These are phyloP conservation scores for Sarcophaga variegata DNA, from an alignment of 2,888 invertebrate species.

Conservation along the genomic window DNA sequence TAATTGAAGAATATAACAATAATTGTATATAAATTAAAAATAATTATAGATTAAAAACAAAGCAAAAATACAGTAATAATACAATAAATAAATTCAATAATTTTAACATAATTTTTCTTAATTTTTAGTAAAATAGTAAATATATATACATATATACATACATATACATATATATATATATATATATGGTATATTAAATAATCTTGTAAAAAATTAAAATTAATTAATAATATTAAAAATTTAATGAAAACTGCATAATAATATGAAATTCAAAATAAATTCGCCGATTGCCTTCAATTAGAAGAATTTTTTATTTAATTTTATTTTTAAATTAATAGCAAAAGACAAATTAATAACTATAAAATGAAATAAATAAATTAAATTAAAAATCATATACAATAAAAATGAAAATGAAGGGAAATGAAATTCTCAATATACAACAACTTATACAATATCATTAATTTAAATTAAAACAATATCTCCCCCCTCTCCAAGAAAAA, in stretches of 20 bases:
- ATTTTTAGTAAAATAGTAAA: conserved; percentile 35
- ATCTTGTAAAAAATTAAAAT: conserved; percentile 63
- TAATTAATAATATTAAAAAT: conserved; percentile 41
- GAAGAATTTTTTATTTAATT: conserved; percentile 81
- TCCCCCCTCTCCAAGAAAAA: neutral
- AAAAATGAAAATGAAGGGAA: conserved; percentile 27
- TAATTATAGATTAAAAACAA: conserved; percentile 31
- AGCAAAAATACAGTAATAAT: conserved; percentile 37
- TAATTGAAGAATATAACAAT: conserved; percentile 25
- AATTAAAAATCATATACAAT: conserved; percentile 61
- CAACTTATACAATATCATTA: conserved; percentile 66
- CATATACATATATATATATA: neutral
- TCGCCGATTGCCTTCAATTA: conserved; percentile 82
- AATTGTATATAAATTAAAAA: conserved; percentile 63
- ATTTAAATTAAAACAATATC: conserved; percentile 32
- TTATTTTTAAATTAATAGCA: conserved; percentile 74
- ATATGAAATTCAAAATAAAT: conserved; percentile 81
- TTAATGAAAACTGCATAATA: conserved; percentile 75
- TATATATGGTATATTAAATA: conserved; percentile 25
- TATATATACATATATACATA: neutral
- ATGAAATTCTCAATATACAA: conserved; percentile 66
- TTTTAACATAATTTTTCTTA: conserved; percentile 53
- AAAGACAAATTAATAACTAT: conserved; percentile 67
- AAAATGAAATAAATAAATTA: conserved; percentile 48
- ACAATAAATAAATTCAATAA: conserved; percentile 68